Evolutionary conservation across 2,888 invertebrate species (phyloP), one percentile per base, ranked within the genome.

Genomic region (Agrilus cyanescens): DNA sequence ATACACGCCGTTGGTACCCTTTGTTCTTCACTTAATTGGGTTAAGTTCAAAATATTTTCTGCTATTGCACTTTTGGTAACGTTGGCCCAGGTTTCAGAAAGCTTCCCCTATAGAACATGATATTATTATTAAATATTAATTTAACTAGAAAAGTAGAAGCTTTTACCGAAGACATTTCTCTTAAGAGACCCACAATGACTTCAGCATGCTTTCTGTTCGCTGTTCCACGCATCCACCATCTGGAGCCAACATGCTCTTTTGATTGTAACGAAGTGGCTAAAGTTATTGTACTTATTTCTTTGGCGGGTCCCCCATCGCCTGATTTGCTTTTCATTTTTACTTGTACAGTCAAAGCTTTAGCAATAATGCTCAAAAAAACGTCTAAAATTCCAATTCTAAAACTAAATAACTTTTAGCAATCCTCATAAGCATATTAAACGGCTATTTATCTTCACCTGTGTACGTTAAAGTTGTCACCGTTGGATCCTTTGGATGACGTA

Each of bases 151-250:
- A 16, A 4, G 32, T 2, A 30, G 20, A 41, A 12, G 30, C 33
- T 69, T 73, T 73, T 71, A 93, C 94, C 60, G 85, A 80, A 14
- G 90, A 85, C 84, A 97, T 89, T 59, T 97, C 95, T 48, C 86
- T 81, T 13, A 97, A 76, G 5, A 97, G 74, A 42, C 78, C 77
- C 33, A 93, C 87, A 35, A 94, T 89, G 38, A 85, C 82, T 61
- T 89, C 86, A 2, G 94, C 90, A 46, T 93, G 78, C 60, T 89
- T 87, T 50, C 83, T 77, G 12, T 84, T 80, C 51, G 89, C 86
- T 42, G 78, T 74, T 1, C 95, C 95, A 46, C 85, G 74, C 58
- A 94, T 72, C 78, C 90, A 95, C 95, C 95, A 95, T 44, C 72
- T 46, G 41, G 64, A 51, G 55, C 73, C 68, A 55, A 77, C 59